Conservation (phyloP, 2,888 invertebrate genomes). For the Orthosia gracilis region DNA sequence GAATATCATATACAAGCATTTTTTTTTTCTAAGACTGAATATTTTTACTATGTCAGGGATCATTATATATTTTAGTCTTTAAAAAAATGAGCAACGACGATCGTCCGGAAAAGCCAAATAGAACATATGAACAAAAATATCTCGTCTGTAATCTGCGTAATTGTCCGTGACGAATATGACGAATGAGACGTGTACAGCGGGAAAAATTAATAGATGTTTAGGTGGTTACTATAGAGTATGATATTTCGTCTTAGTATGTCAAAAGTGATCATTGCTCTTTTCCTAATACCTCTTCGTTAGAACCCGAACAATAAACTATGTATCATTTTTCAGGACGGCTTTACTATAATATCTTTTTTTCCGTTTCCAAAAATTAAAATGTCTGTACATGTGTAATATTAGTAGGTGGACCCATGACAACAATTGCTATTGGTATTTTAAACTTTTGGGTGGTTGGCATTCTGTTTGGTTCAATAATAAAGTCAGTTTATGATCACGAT, state of each 20-base stretch:
- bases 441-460: neutral
- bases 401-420: no score
- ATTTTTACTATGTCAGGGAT: no score
- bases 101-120: conserved; percentile 26
- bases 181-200: neutral
- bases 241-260: neutral
- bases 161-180: conserved; percentile 23
- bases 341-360: no score
- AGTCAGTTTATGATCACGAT: neutral
- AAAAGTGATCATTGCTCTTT: no score
- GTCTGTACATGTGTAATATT: no score
- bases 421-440: no score
- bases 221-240: neutral
- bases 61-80: neutral
- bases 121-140: conserved; percentile 21
- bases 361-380: neutral
- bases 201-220: neutral
- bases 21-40: no score
- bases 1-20: no score
- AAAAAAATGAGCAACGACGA: conserved; percentile 18
- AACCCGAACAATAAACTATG: no score
- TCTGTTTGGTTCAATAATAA: neutral
- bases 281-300: no score
- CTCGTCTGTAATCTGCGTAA: conserved; percentile 17
- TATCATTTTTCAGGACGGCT: no score